Base-by-base conservation (phyloP, 2,888 invertebrate genomes). In the Sclerodermus sp. region DNA sequence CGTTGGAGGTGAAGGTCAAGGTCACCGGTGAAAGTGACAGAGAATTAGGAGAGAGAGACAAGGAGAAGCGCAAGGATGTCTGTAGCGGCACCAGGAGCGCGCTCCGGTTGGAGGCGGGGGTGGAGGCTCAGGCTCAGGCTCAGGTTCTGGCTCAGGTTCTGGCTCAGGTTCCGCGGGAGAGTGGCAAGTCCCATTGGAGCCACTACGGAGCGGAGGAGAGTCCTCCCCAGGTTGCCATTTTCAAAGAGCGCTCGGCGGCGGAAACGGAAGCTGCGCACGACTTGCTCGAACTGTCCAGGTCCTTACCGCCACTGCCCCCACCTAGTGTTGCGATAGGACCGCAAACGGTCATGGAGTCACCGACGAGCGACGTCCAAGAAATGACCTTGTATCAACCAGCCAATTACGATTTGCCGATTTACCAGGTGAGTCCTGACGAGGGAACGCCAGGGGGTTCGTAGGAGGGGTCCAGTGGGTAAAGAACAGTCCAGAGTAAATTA, bases 221-320 rank as follows among this genome's bases (percentile, higher is more conserved):
- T 8, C 23, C 23, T 3, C 23, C 3, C 8, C 23, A n/a, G n/a
- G n/a, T 23, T 23, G 4, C 63, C 30, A 62, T 77, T 50, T 74
- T 76, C 49, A 72, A 69, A 32, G 76, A 77, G 16, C 55, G 77
- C 51, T 77, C 77, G 2, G 86, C 89, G 18, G 93, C 91, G 70
- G 93, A 93, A 79, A 93, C 91, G 9, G 92, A 93, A 80, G 93
- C 92, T 30, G 93, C 93, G 1, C 92, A 91, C 75, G 93, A 90
- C 75, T 81, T 89, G 55, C 80, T 90, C 23, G 90, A 88, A 41
- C 79, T 90, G 31, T 89, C 90, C 1, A 87, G 90, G 66, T 88
- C 90, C 62, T 76, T 89, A 67, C 91, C 91, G 12, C 91, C 89
- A 13, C 81, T 88, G 58, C 88, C 87, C 42, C 86, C 86, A 4